A percentile compares a stretch with the other conserved stretches of the same genome.
Conservation (phyloP, 2,113 vertebrate species). For the Prionailurus viverrinus region DNA sequence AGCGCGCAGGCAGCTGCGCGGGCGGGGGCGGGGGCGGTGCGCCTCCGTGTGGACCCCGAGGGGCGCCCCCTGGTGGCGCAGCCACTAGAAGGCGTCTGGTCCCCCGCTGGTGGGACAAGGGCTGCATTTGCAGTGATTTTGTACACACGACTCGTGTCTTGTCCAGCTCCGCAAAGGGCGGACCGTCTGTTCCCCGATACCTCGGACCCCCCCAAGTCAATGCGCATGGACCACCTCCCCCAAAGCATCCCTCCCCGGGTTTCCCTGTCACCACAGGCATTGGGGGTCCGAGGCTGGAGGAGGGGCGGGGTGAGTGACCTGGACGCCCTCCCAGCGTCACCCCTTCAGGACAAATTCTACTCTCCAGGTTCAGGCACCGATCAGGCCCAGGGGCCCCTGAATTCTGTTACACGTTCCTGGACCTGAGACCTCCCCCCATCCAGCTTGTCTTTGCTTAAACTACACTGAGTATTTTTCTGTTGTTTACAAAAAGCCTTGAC, state of each 20-base stretch:
- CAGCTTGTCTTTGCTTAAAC: neutral
- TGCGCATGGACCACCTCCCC: neutral
- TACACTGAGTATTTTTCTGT: neutral
- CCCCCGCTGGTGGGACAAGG: neutral
- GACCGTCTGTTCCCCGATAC: neutral
- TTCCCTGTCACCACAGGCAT: neutral
- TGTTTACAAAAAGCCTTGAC: neutral
- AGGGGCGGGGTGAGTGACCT: neutral
- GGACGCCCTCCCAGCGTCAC: accelerated
- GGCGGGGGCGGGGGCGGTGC: neutral
- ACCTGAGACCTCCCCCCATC: accelerated
- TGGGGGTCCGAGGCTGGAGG: accelerated
- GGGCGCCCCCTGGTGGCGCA: neutral
- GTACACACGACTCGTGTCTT: neutral
- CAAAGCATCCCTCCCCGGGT: neutral
- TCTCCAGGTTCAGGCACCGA: neutral
- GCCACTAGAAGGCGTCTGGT: neutral
- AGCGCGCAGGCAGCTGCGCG: neutral
- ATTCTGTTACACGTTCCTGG: neutral
- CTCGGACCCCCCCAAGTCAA: neutral
- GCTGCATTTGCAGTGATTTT: neutral
- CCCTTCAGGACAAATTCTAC: no score
- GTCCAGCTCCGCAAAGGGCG: accelerated
- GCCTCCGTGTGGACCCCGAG: neutral
- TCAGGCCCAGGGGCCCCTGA: neutral